These are phyloP conservation scores for Synanthedon formicaeformis DNA, from an alignment of 2,888 invertebrate species.

Conservation along the genomic window DNA sequence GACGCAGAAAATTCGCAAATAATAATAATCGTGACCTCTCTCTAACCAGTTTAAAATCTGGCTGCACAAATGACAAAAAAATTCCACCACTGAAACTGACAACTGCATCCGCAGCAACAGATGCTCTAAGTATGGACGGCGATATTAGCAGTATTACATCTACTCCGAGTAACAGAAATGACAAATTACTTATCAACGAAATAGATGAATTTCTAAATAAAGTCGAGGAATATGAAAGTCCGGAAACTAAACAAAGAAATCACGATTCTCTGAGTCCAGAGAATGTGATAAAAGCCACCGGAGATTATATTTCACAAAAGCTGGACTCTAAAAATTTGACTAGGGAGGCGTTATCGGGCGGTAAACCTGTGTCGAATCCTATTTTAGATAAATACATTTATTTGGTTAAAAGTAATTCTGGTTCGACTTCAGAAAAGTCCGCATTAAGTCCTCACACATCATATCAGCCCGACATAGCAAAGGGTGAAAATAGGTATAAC, in stretches of 20 bases:
- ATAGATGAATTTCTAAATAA: constrained; percentile 61
- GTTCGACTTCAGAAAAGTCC: constrained; percentile 11
- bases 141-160: constrained; percentile 59
- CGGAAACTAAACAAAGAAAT: constrained; percentile 37
- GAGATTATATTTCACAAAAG: constrained; percentile 49
- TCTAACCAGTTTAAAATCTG: constrained; percentile 39
- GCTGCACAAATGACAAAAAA: constrained; percentile 13
- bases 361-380: constrained; percentile 36
- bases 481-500: constrained; percentile 7
- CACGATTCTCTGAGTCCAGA: constrained; percentile 28
- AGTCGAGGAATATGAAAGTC: constrained; percentile 55
- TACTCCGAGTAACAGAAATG: constrained; percentile 57
- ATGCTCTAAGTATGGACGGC: constrained; percentile 56
- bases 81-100: constrained; percentile 30
- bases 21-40: constrained; percentile 32
- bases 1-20: constrained; percentile 33
- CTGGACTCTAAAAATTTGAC: constrained; percentile 29
- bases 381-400: constrained; percentile 61
- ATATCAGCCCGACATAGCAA: neutral
- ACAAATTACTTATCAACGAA: constrained; percentile 54
- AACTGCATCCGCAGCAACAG: constrained; percentile 18
- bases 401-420: constrained; percentile 41
- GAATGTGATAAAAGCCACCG: constrained; percentile 53
- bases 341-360: constrained; percentile 45
- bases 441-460: neutral